Conservation (phyloP, 2,113 vertebrate genomes). For the Halcyon malimbica region DNA sequence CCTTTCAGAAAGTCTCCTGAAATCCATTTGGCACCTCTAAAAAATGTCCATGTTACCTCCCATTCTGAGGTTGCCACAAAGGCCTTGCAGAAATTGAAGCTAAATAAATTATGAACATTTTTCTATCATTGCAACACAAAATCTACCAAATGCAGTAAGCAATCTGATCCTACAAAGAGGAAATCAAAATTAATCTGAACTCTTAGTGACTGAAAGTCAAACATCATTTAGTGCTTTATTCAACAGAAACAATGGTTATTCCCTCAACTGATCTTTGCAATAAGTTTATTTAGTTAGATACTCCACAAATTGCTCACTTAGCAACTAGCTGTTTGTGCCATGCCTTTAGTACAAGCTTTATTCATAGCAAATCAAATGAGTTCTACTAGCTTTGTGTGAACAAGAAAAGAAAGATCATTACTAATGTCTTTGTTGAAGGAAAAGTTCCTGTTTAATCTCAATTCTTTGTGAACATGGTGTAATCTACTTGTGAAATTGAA, state of each 20-base stretch:
- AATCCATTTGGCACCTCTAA: background rate
- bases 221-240: background rate
- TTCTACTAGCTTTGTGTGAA: background rate
- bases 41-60: background rate
- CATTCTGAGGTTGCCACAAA: background rate
- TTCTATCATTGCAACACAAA: background rate
- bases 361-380: background rate
- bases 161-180: background rate
- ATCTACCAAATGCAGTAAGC: background rate
- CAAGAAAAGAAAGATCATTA: background rate
- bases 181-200: background rate
- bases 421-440: background rate
- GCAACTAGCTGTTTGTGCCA: background rate
- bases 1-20: background rate
- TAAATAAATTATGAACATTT: background rate
- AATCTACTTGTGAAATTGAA: background rate
- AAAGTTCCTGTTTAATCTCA: background rate
- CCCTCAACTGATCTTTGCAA: background rate
- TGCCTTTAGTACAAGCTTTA: background rate
- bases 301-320: background rate
- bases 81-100: background rate
- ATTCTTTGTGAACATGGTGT: background rate
- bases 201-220: background rate
- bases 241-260: background rate
- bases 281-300: background rate